Evolutionary conservation across 2,797 vertebrate genomes (phyloP), one percentile per base, ranked within the genome.

Genomic region (Danio kyathit): DNA sequence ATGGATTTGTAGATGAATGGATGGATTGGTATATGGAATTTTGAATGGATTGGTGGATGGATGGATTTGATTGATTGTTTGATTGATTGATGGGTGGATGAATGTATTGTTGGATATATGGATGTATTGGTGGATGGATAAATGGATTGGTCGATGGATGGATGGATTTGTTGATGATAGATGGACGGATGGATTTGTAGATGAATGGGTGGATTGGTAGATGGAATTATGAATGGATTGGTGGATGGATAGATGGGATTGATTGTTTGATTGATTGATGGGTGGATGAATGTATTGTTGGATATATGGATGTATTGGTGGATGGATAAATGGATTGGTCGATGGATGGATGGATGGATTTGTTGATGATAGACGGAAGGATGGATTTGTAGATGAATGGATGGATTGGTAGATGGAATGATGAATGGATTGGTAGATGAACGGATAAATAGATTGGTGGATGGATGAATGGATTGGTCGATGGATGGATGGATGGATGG

Each of bases 171-270:
- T 61, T 0, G 29, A 13, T 61, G 0, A 0, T 57, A 5, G 5
- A 3, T 64, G 1, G 1, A 0, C 57, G 0, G 17, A 0, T 57
- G 1, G 5, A 12, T 57, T 1, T 10, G 57, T 21, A 5, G 17
- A 13, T 60, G 0, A 2, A n/a, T n/a, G n/a, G n/a, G n/a, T n/a
- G n/a, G n/a, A 0, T 13, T 2, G 9, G 1, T 40, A 4, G 13
- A 0, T 40, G 0, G 0, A 8, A n/a, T n/a, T n/a, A 6, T 21
- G 2, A 19, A 0, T 57, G 1, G 17, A 0, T 13, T 2, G 9
- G 1, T 40, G 4, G 13, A 0, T 40, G 0, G 0, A 8, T 41
- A 0, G 1, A 1, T 57, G 5, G 7, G 3, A 0, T 19, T 0
- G 3, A 6, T 41, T 1, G 1, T 4, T 60, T 6, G 0, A 59